Evolutionary conservation across 1,140 invertebrate genomes (phyloP), one percentile per base, ranked within the genome.

Genomic region (Cydia pomonella): DNA sequence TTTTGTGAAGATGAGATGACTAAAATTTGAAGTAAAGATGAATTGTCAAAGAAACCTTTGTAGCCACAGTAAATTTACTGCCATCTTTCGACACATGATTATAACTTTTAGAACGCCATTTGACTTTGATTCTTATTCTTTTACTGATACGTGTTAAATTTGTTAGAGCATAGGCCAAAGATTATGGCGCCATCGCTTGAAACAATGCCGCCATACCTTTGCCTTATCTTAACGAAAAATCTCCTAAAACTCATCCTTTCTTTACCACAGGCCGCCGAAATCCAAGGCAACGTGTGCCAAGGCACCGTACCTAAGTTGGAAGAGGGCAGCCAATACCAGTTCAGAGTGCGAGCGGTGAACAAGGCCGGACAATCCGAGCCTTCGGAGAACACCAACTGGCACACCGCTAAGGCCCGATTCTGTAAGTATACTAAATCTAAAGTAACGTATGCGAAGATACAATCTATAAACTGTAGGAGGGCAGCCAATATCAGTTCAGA

Each of bases 281-380:
- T 97, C 44, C 93, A 95, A 75, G 97, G 97, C 41, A 96, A 97
- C 73, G 91, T 95, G 69, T 97, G 97, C 82, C 95, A 96, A 82
- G 97, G 97, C 21, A 96, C 96, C 21, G 97, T 99, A 1, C 96
- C 96, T 1, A 97, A 97, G 92, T 93, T 99, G 74, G 97, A 97
- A 86, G 97, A 98, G 93, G 98, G 98, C 23, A 97, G 98, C 87
- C 97, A 97, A 81, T 98, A 98, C 86, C 97, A 99, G 93, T 99
- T 99, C 94, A 94, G 99, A 75, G 96, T 99, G 1, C 94, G 96
- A 63, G 99, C 99, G 50, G 94, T 98, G 0, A 99, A 99, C 93
- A 99, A 99, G 93, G 99, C 98, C 44, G 99, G 99, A 62, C 95
- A 95, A 66, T 98, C 98, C 23, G 98, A 99, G 84, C 98, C 99